Conservation (phyloP, 53 echinoderm and acorn worm species). For the Glandiceps talaboti region DNA sequence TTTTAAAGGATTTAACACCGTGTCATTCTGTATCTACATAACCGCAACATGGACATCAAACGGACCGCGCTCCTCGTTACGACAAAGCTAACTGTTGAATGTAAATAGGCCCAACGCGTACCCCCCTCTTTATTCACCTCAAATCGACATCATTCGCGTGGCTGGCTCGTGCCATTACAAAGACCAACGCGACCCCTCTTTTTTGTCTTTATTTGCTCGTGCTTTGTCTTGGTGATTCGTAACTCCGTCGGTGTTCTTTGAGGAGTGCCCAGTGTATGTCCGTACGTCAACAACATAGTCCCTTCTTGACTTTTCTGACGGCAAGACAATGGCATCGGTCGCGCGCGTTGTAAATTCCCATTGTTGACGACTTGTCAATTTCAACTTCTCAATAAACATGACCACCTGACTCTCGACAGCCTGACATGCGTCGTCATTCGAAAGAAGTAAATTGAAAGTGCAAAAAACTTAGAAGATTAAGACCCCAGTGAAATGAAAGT, state of each 20-base stretch:
- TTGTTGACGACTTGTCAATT: neutral
- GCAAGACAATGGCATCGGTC: neutral
- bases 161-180: neutral
- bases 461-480: no score
- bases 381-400: neutral
- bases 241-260: neutral
- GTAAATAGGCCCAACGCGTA: neutral
- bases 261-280: neutral
- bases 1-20: neutral
- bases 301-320: neutral
- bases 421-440: neutral
- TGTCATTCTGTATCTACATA: neutral
- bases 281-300: neutral
- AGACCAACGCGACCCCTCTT: neutral
- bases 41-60: neutral
- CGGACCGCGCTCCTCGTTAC: neutral
- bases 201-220: neutral
- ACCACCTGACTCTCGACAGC: neutral
- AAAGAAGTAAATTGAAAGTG: no score
- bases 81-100: no score
- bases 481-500: no score
- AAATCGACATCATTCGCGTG: neutral
- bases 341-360: neutral
- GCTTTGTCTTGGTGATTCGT: neutral
- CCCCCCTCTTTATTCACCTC: no score